phyloP scores from a whole-genome alignment of 2,797 vertebrate species.

The Syndactyla subalaris region DNA sequence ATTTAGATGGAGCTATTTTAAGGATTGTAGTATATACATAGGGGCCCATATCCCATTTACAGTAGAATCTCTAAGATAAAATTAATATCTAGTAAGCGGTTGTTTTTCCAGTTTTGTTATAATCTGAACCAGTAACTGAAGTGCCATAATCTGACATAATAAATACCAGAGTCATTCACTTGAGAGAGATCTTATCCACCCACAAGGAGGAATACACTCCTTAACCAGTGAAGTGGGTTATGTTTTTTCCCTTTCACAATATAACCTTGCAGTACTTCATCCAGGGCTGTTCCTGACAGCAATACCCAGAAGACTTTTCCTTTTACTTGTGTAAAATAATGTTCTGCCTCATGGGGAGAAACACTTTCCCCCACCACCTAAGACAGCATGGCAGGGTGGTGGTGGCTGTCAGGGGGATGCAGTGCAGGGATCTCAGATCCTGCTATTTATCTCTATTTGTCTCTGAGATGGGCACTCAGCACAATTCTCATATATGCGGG shows the following conservation, averaged over 20 bases:
- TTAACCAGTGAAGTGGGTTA: background rate
- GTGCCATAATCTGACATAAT: constrained; percentile 63
- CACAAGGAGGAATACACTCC: constrained; percentile 4
- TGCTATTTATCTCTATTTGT: background rate
- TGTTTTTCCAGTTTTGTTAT: constrained; percentile 57
- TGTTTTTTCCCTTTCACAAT: background rate
- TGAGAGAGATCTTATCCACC: constrained; percentile 40
- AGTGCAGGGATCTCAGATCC: background rate
- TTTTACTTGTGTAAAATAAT: background rate
- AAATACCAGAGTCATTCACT: constrained; percentile 46
- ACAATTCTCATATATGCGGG: accelerated
- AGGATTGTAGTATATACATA: constrained; percentile 37
- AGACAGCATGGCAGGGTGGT: background rate
- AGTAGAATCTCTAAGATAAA: constrained; percentile 76
- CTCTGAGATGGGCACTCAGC: background rate
- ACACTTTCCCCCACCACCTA: accelerated
- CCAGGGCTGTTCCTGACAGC: background rate
- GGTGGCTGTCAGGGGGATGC: background rate
- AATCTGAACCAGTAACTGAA: constrained; percentile 53
- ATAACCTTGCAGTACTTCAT: background rate
- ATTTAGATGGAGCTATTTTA: constrained; percentile 83
- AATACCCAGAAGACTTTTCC: background rate
- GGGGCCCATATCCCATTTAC: constrained; percentile 69
- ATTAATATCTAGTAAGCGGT: constrained; percentile 74
- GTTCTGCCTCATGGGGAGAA: accelerated